phyloP scores from a whole-genome alignment of 1,140 invertebrate species.

The Oryzaephilus surinamensis region DNA sequence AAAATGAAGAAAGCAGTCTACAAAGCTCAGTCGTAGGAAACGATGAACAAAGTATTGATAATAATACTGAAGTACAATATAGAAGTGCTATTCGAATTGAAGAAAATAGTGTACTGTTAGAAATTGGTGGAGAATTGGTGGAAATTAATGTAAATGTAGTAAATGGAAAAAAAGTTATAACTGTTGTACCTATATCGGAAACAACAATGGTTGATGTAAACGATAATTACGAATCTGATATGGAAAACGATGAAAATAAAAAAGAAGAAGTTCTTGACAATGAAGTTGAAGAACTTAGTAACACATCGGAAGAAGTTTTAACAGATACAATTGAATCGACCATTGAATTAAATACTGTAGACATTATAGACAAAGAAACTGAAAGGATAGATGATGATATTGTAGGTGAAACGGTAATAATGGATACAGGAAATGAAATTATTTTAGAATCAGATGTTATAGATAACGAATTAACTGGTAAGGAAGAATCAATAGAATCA shows the following conservation, averaged over 20 bases:
- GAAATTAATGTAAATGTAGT: conserved; percentile 26
- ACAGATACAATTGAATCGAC: background rate
- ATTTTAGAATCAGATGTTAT: too few relatives aligned
- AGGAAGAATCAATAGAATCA: too few relatives aligned
- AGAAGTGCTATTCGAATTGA: conserved; percentile 16
- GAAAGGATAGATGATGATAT: too few relatives aligned
- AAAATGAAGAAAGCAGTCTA: conserved; percentile 1
- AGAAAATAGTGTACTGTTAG: conserved; percentile 21
- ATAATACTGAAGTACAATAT: conserved; percentile 13
- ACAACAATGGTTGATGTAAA: conserved; percentile 22
- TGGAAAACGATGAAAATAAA: too few relatives aligned
- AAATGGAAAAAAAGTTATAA: conserved; percentile 29
- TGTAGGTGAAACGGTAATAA: too few relatives aligned
- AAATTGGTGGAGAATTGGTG: conserved; percentile 29
- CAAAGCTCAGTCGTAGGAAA: conserved; percentile 1
- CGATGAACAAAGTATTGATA: background rate
- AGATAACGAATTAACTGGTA: too few relatives aligned
- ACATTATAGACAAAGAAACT: too few relatives aligned
- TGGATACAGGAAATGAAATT: too few relatives aligned
- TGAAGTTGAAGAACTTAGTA: background rate
- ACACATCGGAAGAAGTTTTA: background rate
- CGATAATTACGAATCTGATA: conserved; percentile 19
- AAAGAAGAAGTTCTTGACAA: too few relatives aligned
- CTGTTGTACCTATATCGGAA: conserved; percentile 23
- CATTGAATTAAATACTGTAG: too few relatives aligned